These are phyloP conservation scores for Dryobates pubescens DNA, from an alignment of 2,797 vertebrate genomes.

Conservation along the genomic window DNA sequence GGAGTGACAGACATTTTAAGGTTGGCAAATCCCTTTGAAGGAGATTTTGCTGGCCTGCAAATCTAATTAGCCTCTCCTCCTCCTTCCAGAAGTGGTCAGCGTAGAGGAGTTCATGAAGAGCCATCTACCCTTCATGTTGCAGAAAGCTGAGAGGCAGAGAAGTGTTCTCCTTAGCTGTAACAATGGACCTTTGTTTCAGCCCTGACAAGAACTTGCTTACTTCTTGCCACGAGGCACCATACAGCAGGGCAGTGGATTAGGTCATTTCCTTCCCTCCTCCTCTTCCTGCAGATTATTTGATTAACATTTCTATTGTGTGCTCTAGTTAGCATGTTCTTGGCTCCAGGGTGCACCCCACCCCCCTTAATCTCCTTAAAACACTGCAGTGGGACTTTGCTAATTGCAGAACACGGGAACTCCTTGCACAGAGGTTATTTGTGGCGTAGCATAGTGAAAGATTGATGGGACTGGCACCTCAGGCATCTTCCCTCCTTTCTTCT, in stretches of 20 bases:
- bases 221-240: constrained; percentile 26
- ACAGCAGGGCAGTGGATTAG: constrained; percentile 51
- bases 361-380: constrained; percentile 43
- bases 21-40: neutral
- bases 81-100: neutral
- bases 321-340: constrained; percentile 58
- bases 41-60: neutral
- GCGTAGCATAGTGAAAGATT: neutral
- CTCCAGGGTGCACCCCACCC: neutral
- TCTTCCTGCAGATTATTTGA: constrained; percentile 70
- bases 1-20: neutral
- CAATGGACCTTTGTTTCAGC: constrained; percentile 38
- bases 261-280: constrained; percentile 66
- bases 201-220: constrained; percentile 34
- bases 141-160: constrained; percentile 10
- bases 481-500: neutral
- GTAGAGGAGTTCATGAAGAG: neutral
- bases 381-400: constrained; percentile 31
- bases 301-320: constrained; percentile 68
- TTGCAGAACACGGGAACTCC: constrained; percentile 15
- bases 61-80: neutral
- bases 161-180: neutral
- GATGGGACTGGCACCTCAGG: neutral
- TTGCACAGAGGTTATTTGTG: neutral
- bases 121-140: neutral